Conservation (phyloP, 2,113 vertebrate species). For the Chrysochloris asiatica region DNA sequence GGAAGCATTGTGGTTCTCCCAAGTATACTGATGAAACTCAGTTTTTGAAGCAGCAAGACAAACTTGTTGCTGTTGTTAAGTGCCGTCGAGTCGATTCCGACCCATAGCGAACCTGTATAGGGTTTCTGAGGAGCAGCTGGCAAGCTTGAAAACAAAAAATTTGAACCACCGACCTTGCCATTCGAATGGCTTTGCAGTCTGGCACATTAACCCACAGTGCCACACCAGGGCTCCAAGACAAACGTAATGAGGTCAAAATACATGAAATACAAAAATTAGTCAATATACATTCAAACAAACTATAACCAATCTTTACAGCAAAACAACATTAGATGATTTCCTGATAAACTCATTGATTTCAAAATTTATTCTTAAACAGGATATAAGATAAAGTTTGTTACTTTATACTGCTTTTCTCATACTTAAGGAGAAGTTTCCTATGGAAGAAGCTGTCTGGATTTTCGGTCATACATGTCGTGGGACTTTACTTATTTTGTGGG, state of each 20-base stretch:
- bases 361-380: slow-evolving; percentile 38
- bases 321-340: slow-evolving; percentile 5
- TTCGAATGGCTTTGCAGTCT: no score
- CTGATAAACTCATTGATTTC: background rate
- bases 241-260: no score
- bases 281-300: background rate
- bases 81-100: no score
- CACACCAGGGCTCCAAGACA: no score
- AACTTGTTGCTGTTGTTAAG: no score
- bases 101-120: no score
- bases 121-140: no score
- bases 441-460: slow-evolving; percentile 68
- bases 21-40: slow-evolving; percentile 26
- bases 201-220: no score
- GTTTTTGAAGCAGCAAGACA: slow-evolving; percentile 44
- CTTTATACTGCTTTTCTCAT: slow-evolving; percentile 52
- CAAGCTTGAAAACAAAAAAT: no score
- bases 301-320: background rate
- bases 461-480: slow-evolving; percentile 72
- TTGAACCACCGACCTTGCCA: no score
- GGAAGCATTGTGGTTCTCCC: background rate
- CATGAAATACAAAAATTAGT: slow-evolving; percentile 28
- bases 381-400: slow-evolving; percentile 51
- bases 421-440: slow-evolving; percentile 69
- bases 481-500: slow-evolving; percentile 76